Evolutionary conservation across 2,113 vertebrate species (phyloP), one percentile per base, ranked within the genome.

Genomic region (Podarcis raffonei): DNA sequence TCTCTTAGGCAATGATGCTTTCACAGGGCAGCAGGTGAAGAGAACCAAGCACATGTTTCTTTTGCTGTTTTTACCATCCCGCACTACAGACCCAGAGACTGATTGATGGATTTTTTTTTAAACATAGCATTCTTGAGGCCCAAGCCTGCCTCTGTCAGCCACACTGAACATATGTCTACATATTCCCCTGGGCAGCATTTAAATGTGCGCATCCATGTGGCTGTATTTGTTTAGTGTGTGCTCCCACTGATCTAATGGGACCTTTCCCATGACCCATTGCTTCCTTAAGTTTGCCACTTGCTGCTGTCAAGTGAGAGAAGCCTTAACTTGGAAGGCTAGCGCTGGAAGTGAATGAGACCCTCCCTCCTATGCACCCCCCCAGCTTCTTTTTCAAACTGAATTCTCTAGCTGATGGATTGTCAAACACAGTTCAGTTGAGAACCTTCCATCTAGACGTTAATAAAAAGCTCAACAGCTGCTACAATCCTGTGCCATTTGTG

Each of bases 261-360:
- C 96, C 97, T 97, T 97, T 97, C 97, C 95, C 96, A 97, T 96
- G 97, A 97, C 97, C 97, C 91, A 90, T 88, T 86, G 96, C 95
- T 97, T 97, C 96, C 96, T 95, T 94, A 95, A 95, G 96, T 96
- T 97, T 96, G 96, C 96, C 94, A 96, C 95, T 96, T 95, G 94
- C 95, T 95, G 95, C 96, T 96, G 95, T 95, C 95, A 94, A 94
- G 91, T 7, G 92, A 94, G 92, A 92, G 88, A 87, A 81, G 92
- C 94, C 95, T 96, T 96, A 96, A 92, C 96, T 94, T 91, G 80
- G 89, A 91, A 94, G 84, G 72, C 92, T 94, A 87, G 91, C 87
- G 90, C 87, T 93, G 84, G 65, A 95, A 95, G 95, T 95, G 90
- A 96, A 95, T 94, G 90, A 81, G 83, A 90, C 77, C 91, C 81